Evolutionary conservation across 2,113 vertebrate genomes (phyloP).

Genomic region (Ibidorhyncha struthersii): DNA sequence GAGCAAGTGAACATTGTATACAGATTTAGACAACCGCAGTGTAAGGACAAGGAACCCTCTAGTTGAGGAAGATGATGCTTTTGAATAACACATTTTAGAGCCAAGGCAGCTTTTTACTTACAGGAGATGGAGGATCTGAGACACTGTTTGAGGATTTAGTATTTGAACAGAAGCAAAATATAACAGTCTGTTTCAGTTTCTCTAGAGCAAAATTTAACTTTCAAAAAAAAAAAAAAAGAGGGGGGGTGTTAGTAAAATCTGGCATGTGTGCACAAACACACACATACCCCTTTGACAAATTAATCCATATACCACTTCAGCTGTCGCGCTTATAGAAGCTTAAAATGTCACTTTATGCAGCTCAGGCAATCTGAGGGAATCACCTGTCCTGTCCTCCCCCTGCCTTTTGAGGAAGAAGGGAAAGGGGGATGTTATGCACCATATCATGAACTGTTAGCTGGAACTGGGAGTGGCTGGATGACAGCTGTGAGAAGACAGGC

Average conservation of each 20-base stretch:
- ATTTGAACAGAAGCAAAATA: not conserved
- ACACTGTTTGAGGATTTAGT: not conserved
- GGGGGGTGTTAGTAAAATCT: not conserved
- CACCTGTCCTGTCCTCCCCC: slow-evolving; percentile 9
- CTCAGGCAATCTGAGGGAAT: not conserved
- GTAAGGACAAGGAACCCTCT: not conserved
- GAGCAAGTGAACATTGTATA: not conserved
- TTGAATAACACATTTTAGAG: not conserved
- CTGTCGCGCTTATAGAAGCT: not conserved
- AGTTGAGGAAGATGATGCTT: not conserved
- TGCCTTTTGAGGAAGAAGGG: not conserved
- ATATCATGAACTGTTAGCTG: not conserved
- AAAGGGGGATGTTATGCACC: not conserved
- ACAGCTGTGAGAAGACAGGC: slow-evolving; percentile 29
- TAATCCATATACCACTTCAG: slow-evolving; percentile 26
- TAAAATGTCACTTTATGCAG: slow-evolving; percentile 9
- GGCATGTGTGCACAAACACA: not conserved
- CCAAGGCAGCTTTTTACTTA: not conserved
- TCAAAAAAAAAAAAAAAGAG: not conserved
- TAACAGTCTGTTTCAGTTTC: not conserved
- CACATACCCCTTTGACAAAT: not conserved
- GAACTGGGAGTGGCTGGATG: not conserved
- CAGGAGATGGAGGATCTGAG: not conserved
- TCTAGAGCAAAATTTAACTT: not conserved
- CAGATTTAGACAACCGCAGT: not conserved